Base-by-base conservation (phyloP, 2,113 vertebrate species). In the Pteruthius melanotis region DNA sequence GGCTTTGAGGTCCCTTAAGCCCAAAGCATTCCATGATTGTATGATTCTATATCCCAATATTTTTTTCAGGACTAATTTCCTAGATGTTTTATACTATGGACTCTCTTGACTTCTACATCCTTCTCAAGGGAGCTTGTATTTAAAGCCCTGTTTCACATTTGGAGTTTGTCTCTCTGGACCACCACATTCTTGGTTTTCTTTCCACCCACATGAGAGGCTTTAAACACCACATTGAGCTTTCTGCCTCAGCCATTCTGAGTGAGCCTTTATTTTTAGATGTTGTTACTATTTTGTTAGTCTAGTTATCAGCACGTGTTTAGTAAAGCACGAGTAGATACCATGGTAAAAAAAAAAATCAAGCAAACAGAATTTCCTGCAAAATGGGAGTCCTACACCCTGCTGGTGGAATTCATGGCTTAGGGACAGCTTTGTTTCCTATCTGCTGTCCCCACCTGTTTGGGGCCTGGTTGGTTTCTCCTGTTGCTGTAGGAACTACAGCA, bases 1-100 rank as follows among this genome's bases (percentile, higher is more conserved):
- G 0, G 0, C 0, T 14, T 40, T 24, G 1, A 9, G 12, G 10
- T 40, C 9, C 5, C 9, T n/a, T 3, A 7, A 40, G 1, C 5
- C 3, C 6, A 26, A 64, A 49, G 5, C 7, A 9, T 14, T 20
- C 24, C 14, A 3, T 14, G 30, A 17, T 54, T 35, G 13, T 10
- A 1, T 30, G 20, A 40, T 26, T 49, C 30, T 42, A 3, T 13
- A 56, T 27, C 19, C 11, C 16, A 26, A 0, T 10, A 5, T 30
- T 49, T 11, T 54, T 71, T 68, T 39, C 33, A 64, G 8, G 5
- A 17, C 2, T 54, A 19, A 39, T 23, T 77, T 86, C 39, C 18
- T 42, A 42, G 10, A 5, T 68, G 26, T 54, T 47, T 54, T 47
- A 8, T 5, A 2, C 13, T 28, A 7, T 26, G 15, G 74, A 59